Evolutionary conservation across 2,888 invertebrate species (phyloP).

Genomic region (Cynaeus angustus): DNA sequence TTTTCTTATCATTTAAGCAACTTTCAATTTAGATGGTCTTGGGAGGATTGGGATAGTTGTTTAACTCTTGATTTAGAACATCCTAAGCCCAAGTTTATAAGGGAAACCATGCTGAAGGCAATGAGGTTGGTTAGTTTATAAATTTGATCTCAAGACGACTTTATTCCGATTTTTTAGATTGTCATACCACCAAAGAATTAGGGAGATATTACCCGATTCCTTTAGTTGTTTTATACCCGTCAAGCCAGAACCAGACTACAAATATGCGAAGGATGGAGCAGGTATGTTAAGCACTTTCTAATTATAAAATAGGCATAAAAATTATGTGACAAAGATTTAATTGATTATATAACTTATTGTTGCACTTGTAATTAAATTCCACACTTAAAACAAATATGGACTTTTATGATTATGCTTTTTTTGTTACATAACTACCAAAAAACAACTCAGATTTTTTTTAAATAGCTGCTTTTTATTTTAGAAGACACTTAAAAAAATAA

Average conservation of each 20-base stretch:
- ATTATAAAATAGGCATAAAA: not conserved
- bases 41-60: slow-evolving; percentile 96
- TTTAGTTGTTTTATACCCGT: slow-evolving; percentile 90
- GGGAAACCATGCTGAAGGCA: slow-evolving; percentile 92
- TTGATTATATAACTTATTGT: too few relatives aligned
- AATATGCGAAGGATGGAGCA: slow-evolving; percentile 92
- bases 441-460: too few relatives aligned
- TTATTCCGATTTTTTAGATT: slow-evolving; percentile 75
- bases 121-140: slow-evolving; percentile 80
- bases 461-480: too few relatives aligned
- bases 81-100: slow-evolving; percentile 95
- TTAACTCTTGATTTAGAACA: slow-evolving; percentile 89
- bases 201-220: slow-evolving; percentile 92
- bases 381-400: too few relatives aligned
- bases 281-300: slow-evolving; percentile 76
- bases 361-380: too few relatives aligned
- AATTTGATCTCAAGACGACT: slow-evolving; percentile 6
- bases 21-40: slow-evolving; percentile 99
- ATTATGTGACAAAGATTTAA: too few relatives aligned
- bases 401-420: too few relatives aligned
- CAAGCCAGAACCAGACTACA: slow-evolving; percentile 90
- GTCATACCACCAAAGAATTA: slow-evolving; percentile 95
- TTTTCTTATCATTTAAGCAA: slow-evolving; percentile 99
- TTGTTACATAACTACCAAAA: too few relatives aligned
- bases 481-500: too few relatives aligned